Evolutionary conservation across 2,888 invertebrate species (phyloP).

Genomic region (Drepanosiphum platanoidis): DNA sequence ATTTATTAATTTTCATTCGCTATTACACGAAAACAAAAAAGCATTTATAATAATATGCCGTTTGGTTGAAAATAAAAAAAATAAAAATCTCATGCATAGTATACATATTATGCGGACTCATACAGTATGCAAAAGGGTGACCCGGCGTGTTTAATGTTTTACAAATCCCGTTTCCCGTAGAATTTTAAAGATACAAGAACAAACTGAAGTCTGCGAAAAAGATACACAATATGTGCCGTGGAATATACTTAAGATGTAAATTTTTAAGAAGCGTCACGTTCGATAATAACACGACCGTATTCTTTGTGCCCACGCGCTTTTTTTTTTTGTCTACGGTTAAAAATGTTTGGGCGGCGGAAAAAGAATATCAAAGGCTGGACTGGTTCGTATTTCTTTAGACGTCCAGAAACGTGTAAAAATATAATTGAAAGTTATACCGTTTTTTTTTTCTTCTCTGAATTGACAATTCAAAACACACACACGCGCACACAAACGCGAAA

Average conservation of each 20-base stretch:
- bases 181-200: constrained; percentile 2
- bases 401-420: not conserved
- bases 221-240: not conserved
- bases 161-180: not conserved
- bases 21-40: too few relatives aligned
- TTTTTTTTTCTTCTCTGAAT: not conserved
- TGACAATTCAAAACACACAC: not conserved
- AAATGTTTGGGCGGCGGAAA: not conserved
- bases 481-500: not conserved
- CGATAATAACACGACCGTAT: not conserved
- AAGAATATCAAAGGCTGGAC: not conserved
- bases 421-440: not conserved
- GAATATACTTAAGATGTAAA: constrained; percentile 21
- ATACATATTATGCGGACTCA: not conserved
- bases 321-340: constrained; percentile 3
- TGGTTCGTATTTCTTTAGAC: not conserved
- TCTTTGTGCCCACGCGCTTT: not conserved
- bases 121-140: not conserved
- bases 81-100: not conserved
- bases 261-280: constrained; percentile 19
- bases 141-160: constrained; percentile 1
- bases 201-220: not conserved
- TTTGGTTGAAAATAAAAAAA: not conserved
- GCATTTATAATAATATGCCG: not conserved
- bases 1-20: too few relatives aligned